Percentiles rank a stretch among this genome's conserved stretches.
phyloP scores from a whole-genome alignment of 2,888 invertebrate genomes.

The Nephrotoma appendiculata region DNA sequence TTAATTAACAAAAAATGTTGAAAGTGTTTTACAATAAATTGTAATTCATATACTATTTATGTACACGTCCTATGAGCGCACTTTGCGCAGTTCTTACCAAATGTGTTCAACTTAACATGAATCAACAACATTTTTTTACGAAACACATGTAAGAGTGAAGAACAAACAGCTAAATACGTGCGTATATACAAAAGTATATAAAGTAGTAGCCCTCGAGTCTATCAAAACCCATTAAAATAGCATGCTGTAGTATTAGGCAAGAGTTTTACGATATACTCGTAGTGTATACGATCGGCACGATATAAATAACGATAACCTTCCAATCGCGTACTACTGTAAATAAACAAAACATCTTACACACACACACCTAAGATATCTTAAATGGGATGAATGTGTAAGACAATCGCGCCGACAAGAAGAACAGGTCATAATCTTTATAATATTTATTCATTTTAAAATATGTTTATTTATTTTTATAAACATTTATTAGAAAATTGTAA shows the following conservation, averaged over 20 bases:
- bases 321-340: background rate
- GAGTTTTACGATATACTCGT: background rate
- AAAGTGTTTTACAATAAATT: background rate
- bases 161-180: no score
- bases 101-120: background rate
- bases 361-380: background rate
- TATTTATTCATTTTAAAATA: background rate
- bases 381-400: background rate
- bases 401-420: background rate
- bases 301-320: background rate
- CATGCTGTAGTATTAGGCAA: background rate
- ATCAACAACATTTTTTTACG: background rate
- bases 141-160: background rate
- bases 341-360: background rate
- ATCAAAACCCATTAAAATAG: background rate
- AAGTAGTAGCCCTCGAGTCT: background rate
- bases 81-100: background rate
- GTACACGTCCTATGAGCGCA: background rate
- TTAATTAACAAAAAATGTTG: background rate
- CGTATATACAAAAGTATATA: background rate
- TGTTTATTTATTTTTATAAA: background rate
- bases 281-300: no score
- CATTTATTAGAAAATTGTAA: background rate
- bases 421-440: background rate
- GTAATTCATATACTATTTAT: background rate